phyloP scores from a whole-genome alignment of 2,797 vertebrate genomes.

The Ciconia nigra region DNA sequence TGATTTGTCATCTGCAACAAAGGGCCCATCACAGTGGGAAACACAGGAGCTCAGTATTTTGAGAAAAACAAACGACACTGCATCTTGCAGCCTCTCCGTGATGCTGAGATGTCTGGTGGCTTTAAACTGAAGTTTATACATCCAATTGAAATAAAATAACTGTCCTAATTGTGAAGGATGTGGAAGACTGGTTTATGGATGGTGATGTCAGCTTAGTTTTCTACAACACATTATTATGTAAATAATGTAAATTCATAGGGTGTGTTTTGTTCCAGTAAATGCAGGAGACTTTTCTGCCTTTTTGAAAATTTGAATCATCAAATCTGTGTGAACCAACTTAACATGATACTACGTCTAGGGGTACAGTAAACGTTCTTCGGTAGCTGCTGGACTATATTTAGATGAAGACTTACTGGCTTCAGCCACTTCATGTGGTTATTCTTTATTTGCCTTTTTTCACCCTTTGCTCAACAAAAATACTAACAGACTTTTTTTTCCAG shows the following conservation, averaged over 20 bases:
- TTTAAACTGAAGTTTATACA: background rate
- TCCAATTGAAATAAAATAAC: background rate
- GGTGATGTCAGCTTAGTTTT: background rate
- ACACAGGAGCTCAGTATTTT: background rate
- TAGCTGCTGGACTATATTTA: background rate
- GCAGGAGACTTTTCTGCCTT: background rate
- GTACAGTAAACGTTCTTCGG: background rate
- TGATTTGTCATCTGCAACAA: background rate
- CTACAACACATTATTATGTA: background rate
- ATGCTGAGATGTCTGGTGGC: background rate
- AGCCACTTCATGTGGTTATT: background rate
- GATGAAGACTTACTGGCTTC: background rate
- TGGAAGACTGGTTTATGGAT: background rate
- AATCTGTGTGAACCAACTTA: background rate
- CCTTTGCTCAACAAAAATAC: slow-evolving; percentile 20
- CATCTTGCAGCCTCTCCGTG: background rate
- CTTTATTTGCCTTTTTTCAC: background rate
- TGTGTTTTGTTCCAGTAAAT: background rate
- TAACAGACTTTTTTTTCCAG: background rate
- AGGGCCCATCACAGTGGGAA: background rate
- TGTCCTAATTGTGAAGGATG: background rate
- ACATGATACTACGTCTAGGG: background rate
- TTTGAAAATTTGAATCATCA: background rate
- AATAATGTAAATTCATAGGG: background rate
- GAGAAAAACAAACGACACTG: background rate